Base-by-base conservation (phyloP, 1,140 invertebrate genomes). In the Andrena cerasifolii region DNA sequence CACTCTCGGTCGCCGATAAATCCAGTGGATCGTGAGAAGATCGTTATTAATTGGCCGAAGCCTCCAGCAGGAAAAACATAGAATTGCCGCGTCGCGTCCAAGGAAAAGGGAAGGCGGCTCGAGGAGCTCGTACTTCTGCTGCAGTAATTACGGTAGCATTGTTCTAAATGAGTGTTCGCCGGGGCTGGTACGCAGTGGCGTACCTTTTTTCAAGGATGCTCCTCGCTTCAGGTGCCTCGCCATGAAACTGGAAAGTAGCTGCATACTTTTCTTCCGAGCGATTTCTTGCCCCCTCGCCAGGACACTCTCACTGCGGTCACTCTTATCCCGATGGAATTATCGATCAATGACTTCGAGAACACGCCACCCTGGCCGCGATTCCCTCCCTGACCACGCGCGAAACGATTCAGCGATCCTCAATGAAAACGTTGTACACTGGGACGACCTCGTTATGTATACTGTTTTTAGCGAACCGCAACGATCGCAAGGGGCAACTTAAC, bases 201-300 rank as follows among this genome's bases (percentile, higher is more conserved):
- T 89, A 90, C 89, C 89, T 90, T 89, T 90, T 82, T 87, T 90
- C 36, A 89, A 82, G 78, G 89, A 90, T 68, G 89, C 47, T 54
- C 81, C 88, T 49, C 89, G 80, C 80, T 89, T 90, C 70, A 87
- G 65, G 49, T 90, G 89, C 49, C 88, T 83, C 63, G 87, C 87
- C 86, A 90, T 88, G 84, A 90, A 88, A 77, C 80, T 88, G 63
- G 89, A 89, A 80, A 90, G 73, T 53, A 90, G 79, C 83, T 90
- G 89, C 89, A 90, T 89, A 59, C 63, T 89, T 86, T 83, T 67
- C 77, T 79, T 40, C 63, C 71, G 31, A 72, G 33, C 47, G 26
- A 43, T 63, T 78, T 78, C 71, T 68, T 70, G 26, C 24, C 40
- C n/a, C 54, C 24, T 49, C 56, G 49, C 65, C 43, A 16, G 24